These are phyloP conservation scores for Mionectes olivaceus DNA, from an alignment of 2,797 vertebrate species.

Conservation along the genomic window DNA sequence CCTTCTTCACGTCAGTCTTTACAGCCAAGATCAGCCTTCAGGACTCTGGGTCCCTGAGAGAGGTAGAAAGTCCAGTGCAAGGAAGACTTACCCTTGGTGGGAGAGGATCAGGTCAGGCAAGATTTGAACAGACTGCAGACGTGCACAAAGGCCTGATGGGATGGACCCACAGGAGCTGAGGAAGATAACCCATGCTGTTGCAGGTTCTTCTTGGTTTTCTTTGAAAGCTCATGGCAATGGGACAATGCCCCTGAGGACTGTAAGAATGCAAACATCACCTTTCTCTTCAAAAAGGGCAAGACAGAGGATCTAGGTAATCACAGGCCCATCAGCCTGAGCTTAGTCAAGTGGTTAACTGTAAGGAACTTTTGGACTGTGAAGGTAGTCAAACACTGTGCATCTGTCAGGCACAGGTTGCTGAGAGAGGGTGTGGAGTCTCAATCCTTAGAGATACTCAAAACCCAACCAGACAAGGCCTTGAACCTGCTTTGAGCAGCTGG, in stretches of 20 bases:
- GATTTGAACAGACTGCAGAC: background rate
- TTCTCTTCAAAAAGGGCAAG: background rate
- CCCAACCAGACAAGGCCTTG: background rate
- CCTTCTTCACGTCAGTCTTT: background rate
- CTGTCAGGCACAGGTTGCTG: background rate
- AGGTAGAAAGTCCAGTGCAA: background rate
- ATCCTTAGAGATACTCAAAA: background rate
- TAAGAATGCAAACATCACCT: background rate
- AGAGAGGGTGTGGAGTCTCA: background rate
- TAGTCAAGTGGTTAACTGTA: background rate
- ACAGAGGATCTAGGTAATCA: background rate
- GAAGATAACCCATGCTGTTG: background rate
- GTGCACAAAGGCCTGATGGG: background rate
- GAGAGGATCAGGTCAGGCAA: background rate
- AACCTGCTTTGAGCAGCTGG: background rate
- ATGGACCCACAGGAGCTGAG: background rate
- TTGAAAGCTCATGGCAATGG: background rate
- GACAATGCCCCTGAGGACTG: background rate
- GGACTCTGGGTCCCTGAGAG: background rate
- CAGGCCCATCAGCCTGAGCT: background rate
- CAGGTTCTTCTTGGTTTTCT: background rate
- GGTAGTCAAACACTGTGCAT: background rate
- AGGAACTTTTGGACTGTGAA: background rate
- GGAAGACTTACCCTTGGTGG: background rate
- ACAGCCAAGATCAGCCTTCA: background rate